phyloP scores from a whole-genome alignment of 2,113 vertebrate genomes.

The Falcunculus frontatus region DNA sequence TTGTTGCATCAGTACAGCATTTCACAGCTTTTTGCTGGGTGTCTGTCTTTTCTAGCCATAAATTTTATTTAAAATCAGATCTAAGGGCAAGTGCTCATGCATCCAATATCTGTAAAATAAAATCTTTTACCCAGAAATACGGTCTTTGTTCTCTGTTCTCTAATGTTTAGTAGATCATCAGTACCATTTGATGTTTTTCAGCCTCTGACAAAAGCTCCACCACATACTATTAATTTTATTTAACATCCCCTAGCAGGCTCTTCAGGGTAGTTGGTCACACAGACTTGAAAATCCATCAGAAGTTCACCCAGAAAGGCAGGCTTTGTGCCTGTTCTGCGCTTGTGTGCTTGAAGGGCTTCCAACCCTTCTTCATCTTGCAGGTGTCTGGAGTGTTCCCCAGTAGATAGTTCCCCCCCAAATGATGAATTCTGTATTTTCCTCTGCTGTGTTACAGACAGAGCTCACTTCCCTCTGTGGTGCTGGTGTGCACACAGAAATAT shows the following conservation, averaged over 20 bases:
- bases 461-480: background rate
- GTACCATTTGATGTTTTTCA: background rate
- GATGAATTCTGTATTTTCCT: background rate
- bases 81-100: background rate
- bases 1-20: background rate
- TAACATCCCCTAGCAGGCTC: background rate
- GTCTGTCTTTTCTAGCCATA: background rate
- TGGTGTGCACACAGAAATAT: background rate
- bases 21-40: background rate
- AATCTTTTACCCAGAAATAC: background rate
- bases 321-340: background rate
- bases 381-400: background rate
- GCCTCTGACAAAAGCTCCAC: background rate
- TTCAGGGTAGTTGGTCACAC: background rate
- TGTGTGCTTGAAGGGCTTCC: background rate
- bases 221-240: background rate
- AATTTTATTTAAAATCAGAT: background rate
- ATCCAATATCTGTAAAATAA: background rate
- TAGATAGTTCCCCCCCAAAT: background rate
- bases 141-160: background rate
- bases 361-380: background rate
- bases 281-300: background rate
- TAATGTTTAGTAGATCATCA: background rate
- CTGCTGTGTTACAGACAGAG: background rate
- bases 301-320: background rate